Base-by-base conservation (phyloP, 30 jellyfish, hydroid and myxozoan genomes). In the Sanderia malayensis region DNA sequence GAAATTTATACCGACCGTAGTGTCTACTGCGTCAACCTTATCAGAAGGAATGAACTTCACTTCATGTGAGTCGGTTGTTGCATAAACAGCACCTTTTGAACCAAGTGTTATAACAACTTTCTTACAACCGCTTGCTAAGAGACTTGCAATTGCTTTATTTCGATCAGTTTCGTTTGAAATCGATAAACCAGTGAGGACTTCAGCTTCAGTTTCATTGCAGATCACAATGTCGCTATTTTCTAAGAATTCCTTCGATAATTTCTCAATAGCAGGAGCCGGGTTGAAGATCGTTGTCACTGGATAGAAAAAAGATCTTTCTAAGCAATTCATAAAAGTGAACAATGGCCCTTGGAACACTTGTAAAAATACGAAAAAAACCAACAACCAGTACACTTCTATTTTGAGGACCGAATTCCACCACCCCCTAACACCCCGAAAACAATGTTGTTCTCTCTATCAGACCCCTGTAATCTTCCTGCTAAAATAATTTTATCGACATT, bases 151-250 rank as follows among this genome's bases (percentile, higher is more conserved):
- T 22, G 99, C 97, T 21, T n/a, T 21, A 19, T 86, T 33, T 23
- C 79, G 69, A 0, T 76, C 85, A 25, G 46, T 80, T 21, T 0
- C 62, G n/a, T 55, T 31, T 17, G 70, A 19, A 41, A 92, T 94
- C 3, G 84, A 32, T 20, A 80, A 31, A 34, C 96, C 96, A 44
- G 98, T 84, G 10, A 92, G 82, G 17, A 85, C 30, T 73, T 92
- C 98, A 6, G 98, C 98, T 96, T 93, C 99, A 0, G 96, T 87
- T 76, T 93, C 99, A 67, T 93, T 93, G 92, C 96, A 93, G 32
- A 97, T 73, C 19, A 93, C 86, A 19, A 93, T 64, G 26, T 91
- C 81, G 31, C 94, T 61, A 65, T 67, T 18, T 32, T 53, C 26
- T 29, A 86, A 74, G 55, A 79, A 86, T 24, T 93, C 97, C 0